Percentiles rank a stretch among this genome's conserved stretches.
These are phyloP conservation scores for Cathartes aura DNA, from an alignment of 2,113 vertebrate genomes.

Conservation along the genomic window DNA sequence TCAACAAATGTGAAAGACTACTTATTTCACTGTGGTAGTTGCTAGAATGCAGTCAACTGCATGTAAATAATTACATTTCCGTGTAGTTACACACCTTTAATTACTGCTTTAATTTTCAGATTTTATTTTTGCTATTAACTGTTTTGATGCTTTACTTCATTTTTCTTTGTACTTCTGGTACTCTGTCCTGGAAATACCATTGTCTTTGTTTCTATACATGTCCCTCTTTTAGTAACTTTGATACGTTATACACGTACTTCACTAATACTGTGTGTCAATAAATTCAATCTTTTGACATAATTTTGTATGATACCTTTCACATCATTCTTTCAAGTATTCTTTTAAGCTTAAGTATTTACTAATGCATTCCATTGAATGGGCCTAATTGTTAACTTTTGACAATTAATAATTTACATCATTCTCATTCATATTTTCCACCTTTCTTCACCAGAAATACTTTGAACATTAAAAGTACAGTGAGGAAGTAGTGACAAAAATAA, in stretches of 20 bases:
- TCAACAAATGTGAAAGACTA: neutral
- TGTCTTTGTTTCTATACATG: neutral
- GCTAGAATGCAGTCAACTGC: neutral
- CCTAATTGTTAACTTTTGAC: neutral
- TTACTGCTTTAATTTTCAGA: neutral
- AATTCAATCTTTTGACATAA: neutral
- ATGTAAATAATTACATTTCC: neutral
- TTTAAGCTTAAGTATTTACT: neutral
- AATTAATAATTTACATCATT: neutral
- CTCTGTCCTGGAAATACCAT: slow-evolving; percentile 17
- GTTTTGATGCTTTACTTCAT: neutral
- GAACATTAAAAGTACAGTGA: neutral
- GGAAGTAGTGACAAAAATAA: neutral
- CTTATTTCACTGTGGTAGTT: neutral
- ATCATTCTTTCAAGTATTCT: neutral
- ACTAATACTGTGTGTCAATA: slow-evolving; percentile 7
- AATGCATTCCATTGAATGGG: neutral
- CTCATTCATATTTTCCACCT: neutral
- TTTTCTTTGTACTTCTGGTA: neutral
- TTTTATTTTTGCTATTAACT: slow-evolving; percentile 39
- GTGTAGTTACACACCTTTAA: neutral
- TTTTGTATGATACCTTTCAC: neutral
- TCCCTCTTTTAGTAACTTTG: slow-evolving; percentile 51
- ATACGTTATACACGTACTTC: slow-evolving; percentile 37
- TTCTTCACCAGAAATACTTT: neutral